Percentiles rank a stretch among this genome's conserved stretches.
Conservation (phyloP, 2,888 invertebrate genomes). For the Macropis europaea region DNA sequence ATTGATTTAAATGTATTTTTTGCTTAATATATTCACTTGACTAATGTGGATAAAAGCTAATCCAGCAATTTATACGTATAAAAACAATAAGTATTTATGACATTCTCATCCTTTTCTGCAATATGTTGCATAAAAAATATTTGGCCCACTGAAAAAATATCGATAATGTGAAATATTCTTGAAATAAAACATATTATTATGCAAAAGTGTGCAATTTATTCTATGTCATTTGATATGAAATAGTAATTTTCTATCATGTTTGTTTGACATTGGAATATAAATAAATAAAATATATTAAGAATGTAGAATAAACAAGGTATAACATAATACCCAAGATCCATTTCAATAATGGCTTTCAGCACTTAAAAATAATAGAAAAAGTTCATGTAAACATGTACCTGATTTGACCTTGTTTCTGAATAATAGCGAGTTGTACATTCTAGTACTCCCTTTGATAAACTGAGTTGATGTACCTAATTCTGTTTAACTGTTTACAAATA, state of each 20-base stretch:
- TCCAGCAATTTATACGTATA: not conserved
- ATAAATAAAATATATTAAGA: not conserved
- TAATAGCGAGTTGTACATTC: no score
- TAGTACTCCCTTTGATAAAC: no score
- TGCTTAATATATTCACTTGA: not conserved
- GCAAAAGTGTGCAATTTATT: not conserved
- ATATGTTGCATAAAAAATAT: not conserved
- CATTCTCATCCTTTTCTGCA: not conserved
- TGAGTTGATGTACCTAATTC: no score
- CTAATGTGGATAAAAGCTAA: not conserved
- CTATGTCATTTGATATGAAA: not conserved
- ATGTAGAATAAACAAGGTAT: not conserved
- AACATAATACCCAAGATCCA: no score
- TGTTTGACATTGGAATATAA: not conserved
- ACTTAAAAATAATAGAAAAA: no score
- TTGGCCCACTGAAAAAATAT: not conserved
- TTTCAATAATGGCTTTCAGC: no score
- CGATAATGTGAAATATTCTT: not conserved
- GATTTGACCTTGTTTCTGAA: no score
- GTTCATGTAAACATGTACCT: no score
- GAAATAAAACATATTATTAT: not conserved
- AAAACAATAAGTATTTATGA: not conserved
- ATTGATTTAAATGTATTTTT: not conserved
- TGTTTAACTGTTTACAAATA: no score
- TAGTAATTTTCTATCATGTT: no score